These are phyloP conservation scores for Colletes gigas DNA, from an alignment of 1,140 invertebrate genomes.

Conservation along the genomic window DNA sequence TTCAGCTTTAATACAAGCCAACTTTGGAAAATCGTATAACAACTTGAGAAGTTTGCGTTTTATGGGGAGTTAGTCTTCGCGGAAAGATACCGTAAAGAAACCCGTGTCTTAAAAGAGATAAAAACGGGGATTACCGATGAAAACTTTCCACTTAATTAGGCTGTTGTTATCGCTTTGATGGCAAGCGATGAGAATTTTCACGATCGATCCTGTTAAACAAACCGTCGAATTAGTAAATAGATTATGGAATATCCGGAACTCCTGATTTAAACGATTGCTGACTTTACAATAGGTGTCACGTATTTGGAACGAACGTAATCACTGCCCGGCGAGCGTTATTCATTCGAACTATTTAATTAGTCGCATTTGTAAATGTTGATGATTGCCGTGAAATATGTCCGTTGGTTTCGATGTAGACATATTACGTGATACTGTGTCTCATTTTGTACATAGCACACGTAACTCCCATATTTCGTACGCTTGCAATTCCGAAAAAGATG, in stretches of 20 bases:
- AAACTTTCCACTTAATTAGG: too few species aligned
- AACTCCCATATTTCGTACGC: not conserved
- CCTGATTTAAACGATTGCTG: not conserved
- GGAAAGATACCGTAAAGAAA: too few species aligned
- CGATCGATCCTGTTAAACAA: not conserved
- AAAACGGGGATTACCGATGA: too few species aligned
- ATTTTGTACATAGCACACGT: not conserved
- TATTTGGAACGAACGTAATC: conserved; percentile 3
- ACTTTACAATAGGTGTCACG: conserved; percentile 7
- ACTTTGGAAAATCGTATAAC: too few species aligned
- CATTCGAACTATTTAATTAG: conserved; percentile 9
- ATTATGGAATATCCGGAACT: not conserved
- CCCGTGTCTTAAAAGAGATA: too few species aligned
- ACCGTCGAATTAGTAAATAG: not conserved
- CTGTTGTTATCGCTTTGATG: too few species aligned
- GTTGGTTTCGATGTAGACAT: not conserved
- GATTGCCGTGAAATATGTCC: not conserved
- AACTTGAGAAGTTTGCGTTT: too few species aligned
- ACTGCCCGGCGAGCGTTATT: not conserved
- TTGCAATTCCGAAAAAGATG: too few species aligned
- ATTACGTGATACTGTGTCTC: not conserved
- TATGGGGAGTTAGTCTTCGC: too few species aligned
- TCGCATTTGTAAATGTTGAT: not conserved
- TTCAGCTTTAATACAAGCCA: too few species aligned
- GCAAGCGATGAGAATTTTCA: too few species aligned